Evolutionary conservation across 2,888 invertebrate species (phyloP).

Genomic region (Leistus spinibarbis): DNA sequence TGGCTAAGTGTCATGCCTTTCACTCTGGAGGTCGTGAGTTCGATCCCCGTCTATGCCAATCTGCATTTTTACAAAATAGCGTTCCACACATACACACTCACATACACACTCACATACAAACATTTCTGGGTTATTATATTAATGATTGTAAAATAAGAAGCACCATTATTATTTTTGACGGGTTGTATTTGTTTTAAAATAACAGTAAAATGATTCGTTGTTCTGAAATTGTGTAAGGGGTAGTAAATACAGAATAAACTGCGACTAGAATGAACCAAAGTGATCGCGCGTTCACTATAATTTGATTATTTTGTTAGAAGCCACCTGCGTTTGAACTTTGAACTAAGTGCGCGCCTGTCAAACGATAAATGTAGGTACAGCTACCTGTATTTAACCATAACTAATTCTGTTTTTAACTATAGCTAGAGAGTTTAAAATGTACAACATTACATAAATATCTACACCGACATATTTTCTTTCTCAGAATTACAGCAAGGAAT

Average conservation of each 20-base stretch:
- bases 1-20: too few relatives aligned
- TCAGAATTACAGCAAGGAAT: slow-evolving; percentile 12
- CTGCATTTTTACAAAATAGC: too few relatives aligned
- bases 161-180: too few relatives aligned
- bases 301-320: neutral
- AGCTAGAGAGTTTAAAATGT: neutral
- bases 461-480: neutral
- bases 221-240: too few relatives aligned
- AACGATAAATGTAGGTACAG: neutral
- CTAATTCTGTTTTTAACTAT: slow-evolving; percentile 14
- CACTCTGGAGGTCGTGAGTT: too few relatives aligned
- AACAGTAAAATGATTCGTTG: too few relatives aligned
- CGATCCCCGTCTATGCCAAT: too few relatives aligned
- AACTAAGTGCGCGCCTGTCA: slow-evolving; percentile 13
- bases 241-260: neutral
- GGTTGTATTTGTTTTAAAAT: too few relatives aligned
- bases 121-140: too few relatives aligned
- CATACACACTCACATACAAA: too few relatives aligned
- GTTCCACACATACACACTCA: too few relatives aligned
- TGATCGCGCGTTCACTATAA: neutral
- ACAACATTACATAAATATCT: neutral
- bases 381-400: neutral
- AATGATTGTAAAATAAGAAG: too few relatives aligned
- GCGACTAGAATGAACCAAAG: neutral
- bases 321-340: slow-evolving; percentile 24